Base-by-base conservation (phyloP, 1,140 invertebrate species). In the Helicoverpa zea region DNA sequence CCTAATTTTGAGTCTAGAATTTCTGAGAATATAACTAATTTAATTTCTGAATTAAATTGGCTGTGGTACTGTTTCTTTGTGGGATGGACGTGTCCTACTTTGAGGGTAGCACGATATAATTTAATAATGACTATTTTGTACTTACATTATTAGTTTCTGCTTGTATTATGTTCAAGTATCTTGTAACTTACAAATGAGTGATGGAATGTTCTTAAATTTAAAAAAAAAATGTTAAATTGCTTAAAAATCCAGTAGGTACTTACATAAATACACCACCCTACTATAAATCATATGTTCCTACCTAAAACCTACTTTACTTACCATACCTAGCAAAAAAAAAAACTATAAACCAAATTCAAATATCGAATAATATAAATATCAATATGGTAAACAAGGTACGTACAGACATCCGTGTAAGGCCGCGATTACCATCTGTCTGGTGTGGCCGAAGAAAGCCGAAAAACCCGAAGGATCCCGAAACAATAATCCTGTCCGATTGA, bases 401-500 rank as follows among this genome's bases (percentile, higher is more conserved):
- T 56, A 66, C 30, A 43, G 29, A 54, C 18, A 81, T 68, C 73
- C 73, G 14, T 23, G 76, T 81, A 75, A 73, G 13, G 14, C 49
- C 51, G 13, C 51, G 70, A 81, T 81, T 68, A 75, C 79, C 72
- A 81, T 81, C 72, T 81, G 72, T 68, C 70, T n/a, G n/a, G n/a
- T n/a, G n/a, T n/a, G 43, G 23, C 47, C 49, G 63, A 78, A 78
- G 66, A 79, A 49, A 49, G 54, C 64, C 52, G 51, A 64, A 75
- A 10, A 47, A 14, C 18, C 16, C 51, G 52, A 66, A 81, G 52
- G 49, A 35, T 35, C 29, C 35, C 79, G 58, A 66, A 79, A 74
- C 68, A 74, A 79, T 74, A 82, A 82, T 79, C 75, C 75, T 49
- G 56, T 74, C 76, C 47, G 68, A 64, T 82, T 82, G 56, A 79